Base-by-base conservation (phyloP, 2,888 invertebrate species). In the Lutraria lutraria region DNA sequence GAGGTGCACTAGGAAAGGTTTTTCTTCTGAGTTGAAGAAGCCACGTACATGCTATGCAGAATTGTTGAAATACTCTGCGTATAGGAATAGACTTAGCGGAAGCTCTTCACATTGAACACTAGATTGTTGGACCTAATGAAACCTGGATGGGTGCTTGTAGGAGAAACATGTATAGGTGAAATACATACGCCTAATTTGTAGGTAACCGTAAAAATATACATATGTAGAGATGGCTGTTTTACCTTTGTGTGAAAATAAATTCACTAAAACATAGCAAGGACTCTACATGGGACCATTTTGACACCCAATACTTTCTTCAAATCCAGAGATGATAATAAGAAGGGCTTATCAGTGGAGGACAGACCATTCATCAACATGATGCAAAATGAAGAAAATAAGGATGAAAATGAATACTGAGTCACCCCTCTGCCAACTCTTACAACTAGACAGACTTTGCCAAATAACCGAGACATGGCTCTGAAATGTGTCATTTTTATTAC, bases 81-180 rank as follows among this genome's bases (percentile, higher is more conserved):
- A 43, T 2, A 8, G 4, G 8, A 43, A 43, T 4, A 43, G 43
- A 8, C 8, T n/a, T n/a, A n/a, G n/a, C n/a, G n/a, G 43, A 43
- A 4, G 2, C 43, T 8, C 43, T 4, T 43, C 43, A 4, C 43
- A 43, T 8, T 43, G 43, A n/a, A n/a, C 43, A 2, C 8, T 43
- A 4, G 43, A 4, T 43, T 43, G 43, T 4, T 43, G 43, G 43
- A 43, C 43, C 43, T 43, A 43, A 43, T 4, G 43, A 43, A 43
- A n/a, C n/a, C n/a, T n/a, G n/a, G n/a, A 43, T 43, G 43, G 8
- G 43, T 43, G 4, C 43, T 91, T 52, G 52, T 92, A 29, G 93
- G 90, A 15, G 92, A 92, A 63, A 86, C 85, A 0, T 93, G 92
- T 84, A 54, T 93, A 8, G 89, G 90, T 2, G 91, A 92, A 25